phyloP scores from a whole-genome alignment of 2,113 vertebrate genomes.

The Amia ocellicauda region DNA sequence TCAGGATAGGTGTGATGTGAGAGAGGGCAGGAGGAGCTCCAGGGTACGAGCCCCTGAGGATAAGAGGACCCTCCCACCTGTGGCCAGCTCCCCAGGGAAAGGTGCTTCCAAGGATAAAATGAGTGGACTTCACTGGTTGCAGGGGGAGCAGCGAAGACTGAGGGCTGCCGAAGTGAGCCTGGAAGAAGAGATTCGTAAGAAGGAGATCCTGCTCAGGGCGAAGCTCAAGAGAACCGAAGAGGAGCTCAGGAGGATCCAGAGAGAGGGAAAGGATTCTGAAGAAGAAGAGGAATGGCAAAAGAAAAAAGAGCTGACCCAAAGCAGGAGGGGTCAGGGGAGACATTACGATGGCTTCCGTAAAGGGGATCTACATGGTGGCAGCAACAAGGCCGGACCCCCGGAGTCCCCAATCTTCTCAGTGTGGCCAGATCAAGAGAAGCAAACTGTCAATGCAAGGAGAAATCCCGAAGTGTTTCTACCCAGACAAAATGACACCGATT shows the following conservation, averaged over 20 bases:
- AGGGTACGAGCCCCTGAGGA: slow-evolving; percentile 5
- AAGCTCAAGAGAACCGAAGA: slow-evolving; percentile 69
- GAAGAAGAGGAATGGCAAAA: slow-evolving; percentile 44
- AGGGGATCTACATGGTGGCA: slow-evolving; percentile 6
- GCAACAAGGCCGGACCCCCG: neutral
- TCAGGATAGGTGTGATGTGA: slow-evolving; percentile 10
- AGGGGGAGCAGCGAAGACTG: slow-evolving; percentile 40
- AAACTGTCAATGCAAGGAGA: neutral
- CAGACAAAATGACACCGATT: neutral
- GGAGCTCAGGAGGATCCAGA: slow-evolving; percentile 62
- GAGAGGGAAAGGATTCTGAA: slow-evolving; percentile 39
- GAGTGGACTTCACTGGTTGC: slow-evolving; percentile 16
- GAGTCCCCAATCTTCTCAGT: neutral
- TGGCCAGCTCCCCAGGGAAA: slow-evolving; percentile 8
- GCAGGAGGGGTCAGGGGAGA: slow-evolving; percentile 12
- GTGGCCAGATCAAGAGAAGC: neutral
- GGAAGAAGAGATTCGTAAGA: slow-evolving; percentile 63
- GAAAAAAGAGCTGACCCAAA: slow-evolving; percentile 11
- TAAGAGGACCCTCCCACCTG: slow-evolving; percentile 10
- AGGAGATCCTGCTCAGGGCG: slow-evolving; percentile 63
- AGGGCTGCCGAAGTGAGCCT: slow-evolving; percentile 48
- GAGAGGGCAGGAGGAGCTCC: slow-evolving; percentile 23
- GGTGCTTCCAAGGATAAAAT: neutral
- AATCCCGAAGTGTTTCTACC: neutral
- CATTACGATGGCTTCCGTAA: slow-evolving; percentile 13